Evolutionary conservation across 2,888 invertebrate genomes (phyloP).

Genomic region (Heliconius sara): DNA sequence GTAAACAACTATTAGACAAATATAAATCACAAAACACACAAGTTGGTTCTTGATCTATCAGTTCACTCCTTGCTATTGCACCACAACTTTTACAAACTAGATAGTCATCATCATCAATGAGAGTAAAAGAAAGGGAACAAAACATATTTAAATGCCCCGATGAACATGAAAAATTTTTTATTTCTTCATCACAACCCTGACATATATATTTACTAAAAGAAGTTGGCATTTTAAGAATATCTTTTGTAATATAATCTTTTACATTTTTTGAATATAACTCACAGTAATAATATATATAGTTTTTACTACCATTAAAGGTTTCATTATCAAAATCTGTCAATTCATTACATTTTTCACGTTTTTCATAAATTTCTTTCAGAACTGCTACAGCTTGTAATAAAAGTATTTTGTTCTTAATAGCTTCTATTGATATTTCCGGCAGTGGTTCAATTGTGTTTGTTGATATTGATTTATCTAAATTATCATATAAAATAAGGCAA

Average conservation of each 20-base stretch:
- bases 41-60: conserved; percentile 55
- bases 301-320: conserved; percentile 57
- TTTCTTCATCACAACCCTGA: conserved; percentile 67
- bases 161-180: conserved; percentile 64
- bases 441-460: conserved; percentile 47
- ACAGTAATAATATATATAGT: conserved; percentile 64
- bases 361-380: conserved; percentile 54
- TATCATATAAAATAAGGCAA: conserved; percentile 57
- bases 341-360: conserved; percentile 47
- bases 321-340: conserved; percentile 57
- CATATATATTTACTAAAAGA: conserved; percentile 57
- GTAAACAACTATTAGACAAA: conserved; percentile 48
- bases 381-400: conserved; percentile 58
- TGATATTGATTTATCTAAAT: conserved; percentile 56
- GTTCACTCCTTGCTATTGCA: conserved; percentile 60
- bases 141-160: conserved; percentile 68
- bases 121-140: conserved; percentile 70
- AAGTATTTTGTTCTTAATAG: conserved; percentile 65
- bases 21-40: conserved; percentile 73
- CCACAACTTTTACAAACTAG: conserved; percentile 66
- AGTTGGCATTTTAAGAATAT: conserved; percentile 46
- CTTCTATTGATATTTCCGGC: conserved; percentile 62
- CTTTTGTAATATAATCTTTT: conserved; percentile 50
- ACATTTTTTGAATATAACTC: conserved; percentile 57
- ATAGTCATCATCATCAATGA: conserved; percentile 64